These are phyloP conservation scores for Trogon melanurus DNA, from an alignment of 2,113 vertebrate genomes.

Conservation along the genomic window DNA sequence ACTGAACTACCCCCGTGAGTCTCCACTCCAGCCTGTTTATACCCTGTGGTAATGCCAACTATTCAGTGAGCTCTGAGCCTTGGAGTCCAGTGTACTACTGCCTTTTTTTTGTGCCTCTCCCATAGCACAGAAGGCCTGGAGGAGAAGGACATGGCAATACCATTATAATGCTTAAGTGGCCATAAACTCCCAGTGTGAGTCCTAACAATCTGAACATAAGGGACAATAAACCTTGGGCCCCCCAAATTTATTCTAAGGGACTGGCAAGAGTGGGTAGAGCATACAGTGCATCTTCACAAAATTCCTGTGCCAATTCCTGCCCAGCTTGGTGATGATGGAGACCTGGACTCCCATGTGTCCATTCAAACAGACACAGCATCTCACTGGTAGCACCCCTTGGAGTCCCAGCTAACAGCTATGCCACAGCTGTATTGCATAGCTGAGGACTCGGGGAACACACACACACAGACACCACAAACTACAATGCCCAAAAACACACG, in stretches of 20 bases:
- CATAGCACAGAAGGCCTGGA: slow-evolving; percentile 22
- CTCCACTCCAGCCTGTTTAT: neutral
- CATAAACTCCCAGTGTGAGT: slow-evolving; percentile 61
- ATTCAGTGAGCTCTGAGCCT: neutral
- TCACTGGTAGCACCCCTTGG: no score
- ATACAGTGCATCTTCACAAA: neutral
- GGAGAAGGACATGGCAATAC: slow-evolving; percentile 18
- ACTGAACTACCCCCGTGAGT: neutral
- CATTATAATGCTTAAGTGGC: slow-evolving; percentile 50
- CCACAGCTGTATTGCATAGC: neutral
- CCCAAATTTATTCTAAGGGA: slow-evolving; percentile 18
- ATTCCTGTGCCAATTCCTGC: neutral
- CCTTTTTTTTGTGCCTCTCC: slow-evolving; percentile 39
- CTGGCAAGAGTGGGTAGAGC: neutral
- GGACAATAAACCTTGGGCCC: slow-evolving; percentile 42
- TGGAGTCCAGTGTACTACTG: neutral
- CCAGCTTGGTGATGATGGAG: neutral
- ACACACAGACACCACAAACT: neutral
- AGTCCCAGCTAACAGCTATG: neutral
- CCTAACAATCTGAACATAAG: slow-evolving; percentile 39
- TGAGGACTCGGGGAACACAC: neutral
- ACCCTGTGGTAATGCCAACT: neutral
- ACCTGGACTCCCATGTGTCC: neutral
- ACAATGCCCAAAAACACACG: neutral
- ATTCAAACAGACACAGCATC: neutral